Conservation (phyloP, 2,797 vertebrate genomes). For the Carduelis carduelis region DNA sequence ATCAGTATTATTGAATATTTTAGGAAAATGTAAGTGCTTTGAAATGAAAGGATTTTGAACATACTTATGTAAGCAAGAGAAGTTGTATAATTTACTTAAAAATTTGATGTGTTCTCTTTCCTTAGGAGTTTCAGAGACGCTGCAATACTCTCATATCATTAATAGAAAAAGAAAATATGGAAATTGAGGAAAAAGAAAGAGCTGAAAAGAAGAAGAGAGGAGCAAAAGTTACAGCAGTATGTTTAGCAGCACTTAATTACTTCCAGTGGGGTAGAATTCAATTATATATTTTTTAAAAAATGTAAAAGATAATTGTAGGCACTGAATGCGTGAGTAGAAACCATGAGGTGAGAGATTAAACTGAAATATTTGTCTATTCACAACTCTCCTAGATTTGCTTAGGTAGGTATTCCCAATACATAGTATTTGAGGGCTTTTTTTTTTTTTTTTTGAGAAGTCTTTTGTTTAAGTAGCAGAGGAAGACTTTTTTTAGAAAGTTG, state of each 20-base stretch:
- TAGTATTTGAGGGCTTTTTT: neutral
- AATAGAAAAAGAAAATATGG: slow-evolving; percentile 90
- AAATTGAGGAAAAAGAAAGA: slow-evolving; percentile 88
- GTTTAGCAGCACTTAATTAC: slow-evolving; percentile 56
- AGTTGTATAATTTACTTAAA: neutral
- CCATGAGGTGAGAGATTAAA: neutral
- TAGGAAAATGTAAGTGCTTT: neutral
- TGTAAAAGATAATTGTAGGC: neutral
- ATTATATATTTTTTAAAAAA: neutral
- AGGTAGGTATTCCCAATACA: neutral
- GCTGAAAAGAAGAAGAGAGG: slow-evolving; percentile 88
- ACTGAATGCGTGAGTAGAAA: neutral
- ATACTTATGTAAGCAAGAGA: neutral
- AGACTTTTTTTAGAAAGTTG: neutral
- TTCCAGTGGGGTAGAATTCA: neutral
- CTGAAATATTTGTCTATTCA: neutral
- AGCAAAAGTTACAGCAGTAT: slow-evolving; percentile 81
- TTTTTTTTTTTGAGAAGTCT: neutral
- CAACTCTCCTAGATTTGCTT: neutral
- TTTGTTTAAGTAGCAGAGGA: neutral
- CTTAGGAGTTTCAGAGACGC: slow-evolving; percentile 86
- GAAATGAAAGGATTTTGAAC: neutral
- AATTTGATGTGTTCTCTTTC: slow-evolving; percentile 37
- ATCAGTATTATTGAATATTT: neutral
- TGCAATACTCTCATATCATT: slow-evolving; percentile 89